Evolutionary conservation across 2,797 vertebrate species (phyloP).

Genomic region (Lacerta bilineata): DNA sequence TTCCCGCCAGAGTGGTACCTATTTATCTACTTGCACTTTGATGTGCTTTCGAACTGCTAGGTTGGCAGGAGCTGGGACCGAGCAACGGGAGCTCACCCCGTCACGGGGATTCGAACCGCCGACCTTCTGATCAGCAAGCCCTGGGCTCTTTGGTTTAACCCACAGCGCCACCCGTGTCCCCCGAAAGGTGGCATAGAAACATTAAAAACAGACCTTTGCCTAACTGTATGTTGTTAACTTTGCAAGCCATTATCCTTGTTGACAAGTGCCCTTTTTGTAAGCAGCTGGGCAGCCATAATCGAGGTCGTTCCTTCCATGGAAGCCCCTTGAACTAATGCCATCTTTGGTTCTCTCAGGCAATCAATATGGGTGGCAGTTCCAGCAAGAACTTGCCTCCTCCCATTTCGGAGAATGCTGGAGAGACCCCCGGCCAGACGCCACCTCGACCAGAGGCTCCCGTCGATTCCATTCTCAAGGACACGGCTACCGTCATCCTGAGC

Average conservation of each 20-base stretch:
- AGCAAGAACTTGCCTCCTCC: slow-evolving; percentile 76
- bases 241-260: slow-evolving; percentile 5
- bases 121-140: too few relatives aligned
- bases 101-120: too few relatives aligned
- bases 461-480: slow-evolving; percentile 96
- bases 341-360: slow-evolving; percentile 74
- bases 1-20: too few relatives aligned
- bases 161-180: too few relatives aligned
- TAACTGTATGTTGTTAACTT: background rate
- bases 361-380: slow-evolving; percentile 84
- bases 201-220: background rate
- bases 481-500: slow-evolving; percentile 96
- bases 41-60: too few relatives aligned
- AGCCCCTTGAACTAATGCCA: slow-evolving; percentile 23
- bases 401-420: slow-evolving; percentile 82
- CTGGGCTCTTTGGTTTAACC: too few relatives aligned
- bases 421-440: slow-evolving; percentile 72
- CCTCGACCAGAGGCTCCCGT: slow-evolving; percentile 87
- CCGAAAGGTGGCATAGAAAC: background rate
- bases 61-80: too few relatives aligned
- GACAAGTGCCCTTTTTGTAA: background rate
- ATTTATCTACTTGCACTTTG: too few relatives aligned
- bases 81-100: too few relatives aligned
- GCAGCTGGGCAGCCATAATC: background rate
- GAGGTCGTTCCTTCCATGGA: background rate